Evolutionary conservation across 2,888 invertebrate genomes (phyloP).

Genomic region (Limenitis camilla): DNA sequence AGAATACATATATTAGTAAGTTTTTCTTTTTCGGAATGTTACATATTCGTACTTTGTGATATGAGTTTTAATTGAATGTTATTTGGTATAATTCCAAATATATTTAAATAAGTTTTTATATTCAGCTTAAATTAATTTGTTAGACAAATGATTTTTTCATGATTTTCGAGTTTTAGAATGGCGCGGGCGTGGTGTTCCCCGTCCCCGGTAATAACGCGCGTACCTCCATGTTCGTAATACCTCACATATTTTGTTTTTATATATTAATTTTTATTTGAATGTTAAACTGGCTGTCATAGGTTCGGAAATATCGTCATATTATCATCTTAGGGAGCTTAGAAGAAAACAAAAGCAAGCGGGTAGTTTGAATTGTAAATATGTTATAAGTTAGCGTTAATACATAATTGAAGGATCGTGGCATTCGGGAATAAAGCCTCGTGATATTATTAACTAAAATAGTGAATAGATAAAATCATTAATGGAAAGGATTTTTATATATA

Average conservation of each 20-base stretch:
- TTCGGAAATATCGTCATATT: conserved; percentile 37
- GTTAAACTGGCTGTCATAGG: conserved; percentile 47
- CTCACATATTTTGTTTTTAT: conserved; percentile 69
- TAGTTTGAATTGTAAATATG: conserved; percentile 70
- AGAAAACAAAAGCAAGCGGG: conserved; percentile 62
- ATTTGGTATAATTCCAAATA: conserved; percentile 50
- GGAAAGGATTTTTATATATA: conserved; percentile 74
- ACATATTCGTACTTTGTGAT: conserved; percentile 68
- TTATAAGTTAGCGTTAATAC: conserved; percentile 57
- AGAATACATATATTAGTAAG: conserved; percentile 30
- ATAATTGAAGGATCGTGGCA: conserved; percentile 61
- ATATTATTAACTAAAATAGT: conserved; percentile 71
- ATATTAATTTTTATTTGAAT: conserved; percentile 62
- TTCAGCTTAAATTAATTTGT: conserved; percentile 36
- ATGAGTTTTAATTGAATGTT: conserved; percentile 58
- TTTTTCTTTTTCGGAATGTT: conserved; percentile 52
- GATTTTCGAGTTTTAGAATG: conserved; percentile 16
- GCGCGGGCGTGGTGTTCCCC: conserved; percentile 35
- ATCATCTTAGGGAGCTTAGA: conserved; percentile 61
- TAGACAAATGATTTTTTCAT: conserved; percentile 23
- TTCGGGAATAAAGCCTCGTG: conserved; percentile 68
- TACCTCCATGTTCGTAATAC: conserved; percentile 64
- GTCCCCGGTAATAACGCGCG: conserved; percentile 41
- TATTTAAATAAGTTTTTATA: conserved; percentile 41
- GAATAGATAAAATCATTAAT: conserved; percentile 72